Evolutionary conservation across 1,140 invertebrate species (phyloP), one percentile per base, ranked within the genome.

Genomic region (Drosophila pallidifrons): DNA sequence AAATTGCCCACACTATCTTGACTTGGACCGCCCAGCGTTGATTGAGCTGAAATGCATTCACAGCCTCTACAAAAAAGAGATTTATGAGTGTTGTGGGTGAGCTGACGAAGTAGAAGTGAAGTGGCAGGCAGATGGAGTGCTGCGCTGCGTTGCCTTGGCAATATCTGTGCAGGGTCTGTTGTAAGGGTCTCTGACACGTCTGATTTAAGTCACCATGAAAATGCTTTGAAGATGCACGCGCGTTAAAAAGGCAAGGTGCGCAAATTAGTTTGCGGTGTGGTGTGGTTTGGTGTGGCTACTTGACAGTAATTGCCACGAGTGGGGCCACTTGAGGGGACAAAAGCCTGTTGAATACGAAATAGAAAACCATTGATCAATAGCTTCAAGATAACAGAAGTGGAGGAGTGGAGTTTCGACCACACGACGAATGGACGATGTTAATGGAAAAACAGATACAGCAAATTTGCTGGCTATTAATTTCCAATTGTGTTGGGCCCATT

Each of bases 401-500:
- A 25, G 28, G 51, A 55, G 45, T 49, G 35, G 38, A 52, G 13
- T 41, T 25, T 8, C 10, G 64, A 52, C 52, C 57, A 16, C 65
- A 73, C 49, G 25, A 35, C 35, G 10, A 10, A 38, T 0, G 35
- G 35, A 38, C 7, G 51, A 35, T 28, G 66, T 51, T 60, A 78
- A 81, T 63, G 58, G 30, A 57, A 68, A 68, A 79, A 54, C 20
- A 45, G 46, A 28, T 52, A 46, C 43, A 32, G 38, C 55, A 73
- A 79, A 86, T 77, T 87, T 58, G 83, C 45, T 57, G 65, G 76
- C 69, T 89, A 89, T 88, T 89, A 89, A 83, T 89, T 83, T 83
- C 74, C 76, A 82, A 87, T 87, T 88, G 67, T 82, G 67, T 49
- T 64, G 46, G 54, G 45, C 54, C 73, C 68, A 89, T 87, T 81